Evolutionary conservation across 2,888 invertebrate genomes (phyloP).

Genomic region (Rhyacophila evoluta): DNA sequence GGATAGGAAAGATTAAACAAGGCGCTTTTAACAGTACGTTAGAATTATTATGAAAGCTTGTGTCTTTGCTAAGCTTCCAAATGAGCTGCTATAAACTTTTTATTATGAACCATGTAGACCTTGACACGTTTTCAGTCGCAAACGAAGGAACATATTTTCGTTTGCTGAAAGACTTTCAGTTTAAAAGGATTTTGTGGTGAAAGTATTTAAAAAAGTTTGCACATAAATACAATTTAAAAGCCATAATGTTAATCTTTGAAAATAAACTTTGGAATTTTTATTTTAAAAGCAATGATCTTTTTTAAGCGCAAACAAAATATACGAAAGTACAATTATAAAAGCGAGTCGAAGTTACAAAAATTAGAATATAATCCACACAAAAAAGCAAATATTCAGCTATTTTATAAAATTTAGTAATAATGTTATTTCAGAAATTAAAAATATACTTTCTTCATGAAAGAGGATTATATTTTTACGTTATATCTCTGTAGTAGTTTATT

Average conservation of each 20-base stretch:
- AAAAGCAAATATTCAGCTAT: no score
- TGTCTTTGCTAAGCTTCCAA: background rate
- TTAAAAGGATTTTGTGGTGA: background rate
- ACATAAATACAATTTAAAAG: background rate
- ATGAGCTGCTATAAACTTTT: slow-evolving; percentile 6
- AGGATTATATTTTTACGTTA: no score
- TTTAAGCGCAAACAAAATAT: no score
- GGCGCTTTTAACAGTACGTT: background rate
- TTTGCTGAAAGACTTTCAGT: background rate
- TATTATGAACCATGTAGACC: background rate
- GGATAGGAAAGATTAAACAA: background rate
- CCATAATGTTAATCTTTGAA: background rate
- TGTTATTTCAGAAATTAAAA: no score
- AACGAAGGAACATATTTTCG: background rate
- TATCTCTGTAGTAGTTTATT: no score
- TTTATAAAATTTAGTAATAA: no score
- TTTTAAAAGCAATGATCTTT: no score
- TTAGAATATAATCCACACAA: no score
- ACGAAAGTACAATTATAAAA: no score
- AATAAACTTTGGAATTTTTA: background rate
- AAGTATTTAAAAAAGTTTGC: no score
- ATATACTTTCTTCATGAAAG: no score
- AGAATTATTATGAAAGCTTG: slow-evolving; percentile 6
- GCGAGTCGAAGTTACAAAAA: no score
- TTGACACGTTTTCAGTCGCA: background rate